Conservation (phyloP, 2,797 vertebrate species). For the Myripristis murdjan region DNA sequence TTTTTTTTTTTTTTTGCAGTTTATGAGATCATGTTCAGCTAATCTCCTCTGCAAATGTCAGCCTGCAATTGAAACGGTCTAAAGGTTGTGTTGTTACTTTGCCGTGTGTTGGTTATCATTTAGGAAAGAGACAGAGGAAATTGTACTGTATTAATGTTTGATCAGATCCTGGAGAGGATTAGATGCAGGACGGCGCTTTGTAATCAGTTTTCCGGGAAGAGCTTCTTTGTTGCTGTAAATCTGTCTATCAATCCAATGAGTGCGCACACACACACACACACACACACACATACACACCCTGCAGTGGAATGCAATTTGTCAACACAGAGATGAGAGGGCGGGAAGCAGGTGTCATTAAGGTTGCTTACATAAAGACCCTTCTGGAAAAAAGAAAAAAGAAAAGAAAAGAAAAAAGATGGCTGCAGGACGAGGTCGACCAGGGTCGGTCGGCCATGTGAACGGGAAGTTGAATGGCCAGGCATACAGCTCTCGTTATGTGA, state of each 20-base stretch:
- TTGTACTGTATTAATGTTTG: conserved; percentile 51
- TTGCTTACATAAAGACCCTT: conserved; percentile 69
- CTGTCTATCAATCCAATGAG: conserved; percentile 14
- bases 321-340: conserved; percentile 55
- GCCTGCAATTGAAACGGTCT: conserved; percentile 27
- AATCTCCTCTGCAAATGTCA: conserved; percentile 41
- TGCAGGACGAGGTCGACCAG: conserved; percentile 18
- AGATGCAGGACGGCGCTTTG: conserved; percentile 34
- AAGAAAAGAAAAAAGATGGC: conserved; percentile 37
- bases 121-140: conserved; percentile 23
- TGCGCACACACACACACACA: conserved; percentile 28
- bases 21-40: conserved; percentile 9
- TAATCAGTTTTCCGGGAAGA: conserved; percentile 50
- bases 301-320: conserved; percentile 68
- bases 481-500: neutral
- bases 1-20: too few species aligned
- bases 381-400: conserved; percentile 55
- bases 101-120: conserved; percentile 28
- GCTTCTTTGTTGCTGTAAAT: conserved; percentile 20
- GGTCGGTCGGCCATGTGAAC: conserved; percentile 40
- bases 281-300: conserved; percentile 42
- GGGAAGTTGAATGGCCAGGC: conserved; percentile 29
- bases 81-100: conserved; percentile 16
- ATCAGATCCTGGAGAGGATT: conserved; percentile 41
- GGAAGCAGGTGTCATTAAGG: conserved; percentile 69